Evolutionary conservation across 2,113 vertebrate species (phyloP), one percentile per base, ranked within the genome.

Genomic region (Nothoprocta perdicaria): DNA sequence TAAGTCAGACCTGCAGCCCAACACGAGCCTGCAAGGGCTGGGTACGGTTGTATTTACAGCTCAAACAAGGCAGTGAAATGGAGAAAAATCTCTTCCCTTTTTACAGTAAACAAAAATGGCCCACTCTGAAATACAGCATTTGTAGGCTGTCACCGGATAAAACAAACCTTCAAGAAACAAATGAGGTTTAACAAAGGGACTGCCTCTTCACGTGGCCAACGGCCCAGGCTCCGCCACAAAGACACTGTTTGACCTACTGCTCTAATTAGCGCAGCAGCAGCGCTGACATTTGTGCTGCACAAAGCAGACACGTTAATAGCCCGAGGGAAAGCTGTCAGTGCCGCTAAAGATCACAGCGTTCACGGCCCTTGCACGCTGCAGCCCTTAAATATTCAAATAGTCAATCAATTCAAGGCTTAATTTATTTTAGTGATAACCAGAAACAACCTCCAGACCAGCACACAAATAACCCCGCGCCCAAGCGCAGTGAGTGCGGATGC

Each of bases 181-280:
- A 85, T 62, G 84, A 78, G 76, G 41, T 62, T 80, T 80, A 95
- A 92, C 90, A 94, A 96, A 94, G 67, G 40, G 45, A 33, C 24
- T 86, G 4, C 85, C 90, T 92, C 90, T 84, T 87, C 83, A 90
- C 66, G 40, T 23, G 48, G 66, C 66, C 89, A 94, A 91, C 80
- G 53, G 95, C 77, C 79, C 7, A 50, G 82, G 85, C 85, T 92
- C 46, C 69, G 96, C 45, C 62, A 73, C 86, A 97, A 94, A 96
- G 94, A 82, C 12, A 43, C 71, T 91, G 93, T 95, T 88, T 98
- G 97, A 97, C 96, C 96, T 95, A 97, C 90, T 97, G 92, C 93
- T 97, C 95, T 96, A 95, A 97, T 97, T 97, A 97, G 94, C 92
- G 72, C 78, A 65, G 91, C 50, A 95, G 90, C 61, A 92, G 96